These are phyloP conservation scores for Cuculus canorus DNA, from an alignment of 2,797 vertebrate genomes.

Conservation along the genomic window DNA sequence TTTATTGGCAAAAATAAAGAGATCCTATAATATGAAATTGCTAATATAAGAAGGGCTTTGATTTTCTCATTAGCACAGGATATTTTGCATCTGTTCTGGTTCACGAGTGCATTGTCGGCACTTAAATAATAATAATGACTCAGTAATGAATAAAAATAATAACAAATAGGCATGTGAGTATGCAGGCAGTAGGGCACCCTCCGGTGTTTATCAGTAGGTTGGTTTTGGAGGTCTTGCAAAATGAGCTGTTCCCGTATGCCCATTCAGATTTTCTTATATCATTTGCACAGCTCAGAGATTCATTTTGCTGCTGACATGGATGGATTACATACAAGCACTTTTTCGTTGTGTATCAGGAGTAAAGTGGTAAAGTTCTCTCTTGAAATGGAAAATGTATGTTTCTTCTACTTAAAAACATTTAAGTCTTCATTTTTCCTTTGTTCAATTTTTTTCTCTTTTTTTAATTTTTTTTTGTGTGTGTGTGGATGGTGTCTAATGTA, in stretches of 20 bases:
- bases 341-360: slow-evolving; percentile 9
- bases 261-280: slow-evolving; percentile 59
- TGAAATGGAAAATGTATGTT: background rate
- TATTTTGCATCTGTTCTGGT: slow-evolving; percentile 74
- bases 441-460: background rate
- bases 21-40: slow-evolving; percentile 67
- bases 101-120: slow-evolving; percentile 60
- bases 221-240: slow-evolving; percentile 60
- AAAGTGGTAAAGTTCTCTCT: slow-evolving; percentile 18
- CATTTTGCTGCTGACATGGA: slow-evolving; percentile 16
- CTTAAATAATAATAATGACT: slow-evolving; percentile 75
- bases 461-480: background rate
- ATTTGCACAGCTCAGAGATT: background rate
- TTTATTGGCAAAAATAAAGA: slow-evolving; percentile 69
- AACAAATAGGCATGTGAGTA: slow-evolving; percentile 56
- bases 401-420: slow-evolving; percentile 10
- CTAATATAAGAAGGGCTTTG: slow-evolving; percentile 69
- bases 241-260: slow-evolving; percentile 56
- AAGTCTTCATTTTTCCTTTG: background rate
- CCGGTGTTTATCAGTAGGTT: slow-evolving; percentile 60
- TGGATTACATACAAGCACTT: slow-evolving; percentile 13
- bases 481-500: slow-evolving; percentile 8
- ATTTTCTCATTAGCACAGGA: slow-evolving; percentile 73
- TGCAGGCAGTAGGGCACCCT: slow-evolving; percentile 61
- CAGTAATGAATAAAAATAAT: slow-evolving; percentile 70